These are phyloP conservation scores for Heliconius congener DNA, from an alignment of 1,140 invertebrate species.

Conservation along the genomic window DNA sequence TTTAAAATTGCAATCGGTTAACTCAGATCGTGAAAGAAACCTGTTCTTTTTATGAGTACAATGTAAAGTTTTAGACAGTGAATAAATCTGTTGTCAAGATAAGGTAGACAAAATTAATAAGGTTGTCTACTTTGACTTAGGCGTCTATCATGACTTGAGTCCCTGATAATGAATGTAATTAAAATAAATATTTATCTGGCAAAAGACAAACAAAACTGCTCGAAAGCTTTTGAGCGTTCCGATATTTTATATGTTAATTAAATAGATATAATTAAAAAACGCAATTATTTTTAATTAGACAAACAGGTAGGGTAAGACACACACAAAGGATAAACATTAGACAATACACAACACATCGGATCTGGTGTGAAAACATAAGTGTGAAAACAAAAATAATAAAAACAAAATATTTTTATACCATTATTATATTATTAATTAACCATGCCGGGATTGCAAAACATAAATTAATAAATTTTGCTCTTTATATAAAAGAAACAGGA, in stretches of 20 bases:
- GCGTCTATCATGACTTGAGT: conserved; percentile 70
- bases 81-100: conserved; percentile 14
- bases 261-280: conserved; percentile 54
- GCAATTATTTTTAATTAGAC: conserved; percentile 75
- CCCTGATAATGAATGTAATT: conserved; percentile 44
- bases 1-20: conserved; percentile 38
- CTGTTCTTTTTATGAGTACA: conserved; percentile 14
- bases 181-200: conserved; percentile 52
- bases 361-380: conserved; percentile 79
- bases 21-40: conserved; percentile 68
- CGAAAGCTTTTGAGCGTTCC: conserved; percentile 71
- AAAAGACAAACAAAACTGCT: conserved; percentile 79
- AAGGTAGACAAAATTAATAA: conserved; percentile 18
- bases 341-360: conserved; percentile 86
- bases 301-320: conserved; percentile 84
- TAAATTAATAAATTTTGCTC: conserved; percentile 63
- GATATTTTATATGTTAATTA: conserved; percentile 58
- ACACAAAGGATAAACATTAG: conserved; percentile 87
- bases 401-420: conserved; percentile 45
- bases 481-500: conserved; percentile 67
- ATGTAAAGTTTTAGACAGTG: not conserved
- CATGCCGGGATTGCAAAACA: conserved; percentile 76
- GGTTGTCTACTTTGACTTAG: conserved; percentile 15
- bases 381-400: conserved; percentile 57
- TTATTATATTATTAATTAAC: conserved; percentile 61